Evolutionary conservation across 2,113 vertebrate species (phyloP).

Genomic region (Otis tarda): DNA sequence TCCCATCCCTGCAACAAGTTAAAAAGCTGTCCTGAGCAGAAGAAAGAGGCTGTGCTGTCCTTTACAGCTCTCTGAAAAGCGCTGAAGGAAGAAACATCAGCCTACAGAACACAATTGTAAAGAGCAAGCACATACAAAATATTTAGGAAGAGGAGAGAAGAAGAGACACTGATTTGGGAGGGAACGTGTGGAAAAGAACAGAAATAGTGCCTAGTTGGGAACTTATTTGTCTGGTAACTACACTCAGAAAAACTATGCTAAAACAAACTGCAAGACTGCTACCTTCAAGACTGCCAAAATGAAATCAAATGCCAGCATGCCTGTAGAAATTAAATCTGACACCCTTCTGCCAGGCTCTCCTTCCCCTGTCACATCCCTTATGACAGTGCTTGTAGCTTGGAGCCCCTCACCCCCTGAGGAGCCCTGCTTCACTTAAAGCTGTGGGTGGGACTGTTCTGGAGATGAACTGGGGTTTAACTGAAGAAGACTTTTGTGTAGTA

Average conservation of each 20-base stretch:
- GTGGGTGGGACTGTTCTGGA: not conserved
- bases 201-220: not conserved
- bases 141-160: not conserved
- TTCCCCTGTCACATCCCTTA: not conserved
- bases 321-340: not conserved
- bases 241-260: not conserved
- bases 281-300: not conserved
- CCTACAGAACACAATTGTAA: not conserved
- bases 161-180: not conserved
- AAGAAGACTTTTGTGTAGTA: not conserved
- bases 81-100: not conserved
- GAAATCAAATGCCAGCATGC: not conserved
- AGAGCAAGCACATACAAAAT: not conserved
- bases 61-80: not conserved
- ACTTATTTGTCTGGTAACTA: not conserved
- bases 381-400: not conserved
- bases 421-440: not conserved
- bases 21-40: not conserved
- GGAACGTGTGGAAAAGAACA: not conserved
- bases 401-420: not conserved
- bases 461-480: not conserved
- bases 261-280: not conserved
- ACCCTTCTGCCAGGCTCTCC: not conserved
- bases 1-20: not conserved
- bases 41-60: not conserved